Conservation (phyloP, 2,888 invertebrate genomes). For the Choristoneura rosaceana region DNA sequence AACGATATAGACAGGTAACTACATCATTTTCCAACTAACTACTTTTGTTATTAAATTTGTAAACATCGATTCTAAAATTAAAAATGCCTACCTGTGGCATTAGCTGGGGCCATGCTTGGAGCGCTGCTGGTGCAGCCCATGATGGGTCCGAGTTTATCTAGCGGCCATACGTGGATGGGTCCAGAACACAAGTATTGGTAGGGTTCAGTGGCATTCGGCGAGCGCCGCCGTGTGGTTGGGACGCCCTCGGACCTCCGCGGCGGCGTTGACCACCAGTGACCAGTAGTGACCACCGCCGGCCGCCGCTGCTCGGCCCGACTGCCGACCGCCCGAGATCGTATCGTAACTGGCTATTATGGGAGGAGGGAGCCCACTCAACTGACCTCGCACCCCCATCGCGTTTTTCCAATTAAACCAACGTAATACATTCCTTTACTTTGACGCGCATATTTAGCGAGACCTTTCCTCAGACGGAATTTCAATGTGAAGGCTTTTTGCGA, state of each 20-base stretch:
- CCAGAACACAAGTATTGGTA: constrained; percentile 38
- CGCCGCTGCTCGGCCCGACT: constrained; percentile 48
- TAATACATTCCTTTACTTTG: constrained; percentile 73
- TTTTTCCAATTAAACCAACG: constrained; percentile 82
- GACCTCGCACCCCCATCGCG: constrained; percentile 85
- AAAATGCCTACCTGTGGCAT: constrained; percentile 62
- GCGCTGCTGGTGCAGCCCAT: constrained; percentile 83
- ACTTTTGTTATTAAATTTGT: not conserved
- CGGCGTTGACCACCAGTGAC: constrained; percentile 49
- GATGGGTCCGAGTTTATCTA: constrained; percentile 51
- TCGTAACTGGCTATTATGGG: constrained; percentile 77
- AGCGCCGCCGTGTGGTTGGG: constrained; percentile 9
- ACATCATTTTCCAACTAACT: too few relatives aligned
- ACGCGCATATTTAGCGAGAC: constrained; percentile 69
- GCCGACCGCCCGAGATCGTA: constrained; percentile 70
- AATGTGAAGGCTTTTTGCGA: constrained; percentile 44
- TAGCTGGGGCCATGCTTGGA: constrained; percentile 63
- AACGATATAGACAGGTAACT: too few relatives aligned
- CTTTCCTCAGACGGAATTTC: constrained; percentile 50
- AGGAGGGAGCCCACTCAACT: constrained; percentile 80
- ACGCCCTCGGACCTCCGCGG: constrained; percentile 13
- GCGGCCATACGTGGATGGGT: constrained; percentile 50
- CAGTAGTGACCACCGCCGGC: constrained; percentile 1
- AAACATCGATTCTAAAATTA: not conserved
- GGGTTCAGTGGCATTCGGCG: constrained; percentile 16